These are phyloP conservation scores for Disparrhopalites patrizii DNA, from an alignment of 2,888 invertebrate genomes.

Conservation along the genomic window DNA sequence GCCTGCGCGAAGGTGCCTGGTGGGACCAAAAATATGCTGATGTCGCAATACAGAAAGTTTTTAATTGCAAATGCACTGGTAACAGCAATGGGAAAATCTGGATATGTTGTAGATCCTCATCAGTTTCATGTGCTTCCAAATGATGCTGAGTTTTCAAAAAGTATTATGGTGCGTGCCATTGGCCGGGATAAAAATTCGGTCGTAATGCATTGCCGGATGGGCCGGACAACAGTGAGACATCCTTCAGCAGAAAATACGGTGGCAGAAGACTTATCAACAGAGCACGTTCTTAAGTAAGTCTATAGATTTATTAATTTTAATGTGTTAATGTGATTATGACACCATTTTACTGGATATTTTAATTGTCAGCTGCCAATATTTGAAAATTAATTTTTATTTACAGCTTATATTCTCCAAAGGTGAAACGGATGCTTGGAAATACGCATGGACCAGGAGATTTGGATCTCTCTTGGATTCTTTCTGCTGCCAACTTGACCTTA, in stretches of 20 bases:
- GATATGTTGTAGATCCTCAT: slow-evolving; percentile 19
- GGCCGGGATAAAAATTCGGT: neutral
- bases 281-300: slow-evolving; percentile 30
- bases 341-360: no score
- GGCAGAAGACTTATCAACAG: slow-evolving; percentile 10
- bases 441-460: no score
- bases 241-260: neutral
- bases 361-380: no score
- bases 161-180: slow-evolving; percentile 4
- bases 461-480: slow-evolving; percentile 20
- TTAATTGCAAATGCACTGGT: slow-evolving; percentile 20
- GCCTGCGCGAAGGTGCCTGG: slow-evolving; percentile 15
- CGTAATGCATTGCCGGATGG: neutral
- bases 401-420: slow-evolving; percentile 14
- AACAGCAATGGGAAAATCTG: slow-evolving; percentile 24
- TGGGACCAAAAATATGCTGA: slow-evolving; percentile 2
- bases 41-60: slow-evolving; percentile 25
- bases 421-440: no score
- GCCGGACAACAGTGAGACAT: slow-evolving; percentile 7
- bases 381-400: neutral
- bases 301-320: no score
- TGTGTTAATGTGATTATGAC: no score
- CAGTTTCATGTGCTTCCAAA: slow-evolving; percentile 17
- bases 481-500: slow-evolving; percentile 23
- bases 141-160: neutral